phyloP scores from a whole-genome alignment of 2,888 invertebrate genomes.

The Globia sparganii region DNA sequence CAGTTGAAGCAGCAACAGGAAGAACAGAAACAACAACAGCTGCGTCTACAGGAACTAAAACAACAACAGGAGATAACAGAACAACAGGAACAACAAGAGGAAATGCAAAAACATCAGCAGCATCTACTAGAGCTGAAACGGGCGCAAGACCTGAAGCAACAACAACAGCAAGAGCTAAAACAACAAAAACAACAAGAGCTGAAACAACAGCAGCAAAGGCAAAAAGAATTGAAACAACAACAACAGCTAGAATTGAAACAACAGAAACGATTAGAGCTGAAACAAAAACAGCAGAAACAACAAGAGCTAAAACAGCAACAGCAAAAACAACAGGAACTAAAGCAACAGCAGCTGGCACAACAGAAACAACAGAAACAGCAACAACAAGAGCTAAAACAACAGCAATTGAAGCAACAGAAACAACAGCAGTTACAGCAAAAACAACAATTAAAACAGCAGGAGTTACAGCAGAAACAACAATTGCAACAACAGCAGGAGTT shows the following conservation, averaged over 20 bases:
- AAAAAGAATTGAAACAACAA: conserved; percentile 42
- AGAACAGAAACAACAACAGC: conserved; percentile 32
- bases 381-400: conserved; percentile 33
- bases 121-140: conserved; percentile 53
- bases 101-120: conserved; percentile 56
- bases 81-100: conserved; percentile 50
- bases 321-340: conserved; percentile 21
- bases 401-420: conserved; percentile 45
- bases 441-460: conserved; percentile 21
- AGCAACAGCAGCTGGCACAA: conserved; percentile 33
- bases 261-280: conserved; percentile 37
- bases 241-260: conserved; percentile 30
- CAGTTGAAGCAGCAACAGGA: conserved; percentile 43
- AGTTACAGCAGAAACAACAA: conserved; percentile 23
- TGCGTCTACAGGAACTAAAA: conserved; percentile 29
- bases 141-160: conserved; percentile 41
- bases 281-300: conserved; percentile 34
- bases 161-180: conserved; percentile 37
- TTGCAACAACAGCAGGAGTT: conserved; percentile 39
- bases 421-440: conserved; percentile 27
- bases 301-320: conserved; percentile 29
- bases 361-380: conserved; percentile 37
- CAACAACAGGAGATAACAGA: conserved; percentile 49
- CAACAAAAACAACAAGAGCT: conserved; percentile 39
- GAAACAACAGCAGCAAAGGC: conserved; percentile 32